Conservation (phyloP, 2,113 vertebrate species). For the Anoplopoma fimbria region DNA sequence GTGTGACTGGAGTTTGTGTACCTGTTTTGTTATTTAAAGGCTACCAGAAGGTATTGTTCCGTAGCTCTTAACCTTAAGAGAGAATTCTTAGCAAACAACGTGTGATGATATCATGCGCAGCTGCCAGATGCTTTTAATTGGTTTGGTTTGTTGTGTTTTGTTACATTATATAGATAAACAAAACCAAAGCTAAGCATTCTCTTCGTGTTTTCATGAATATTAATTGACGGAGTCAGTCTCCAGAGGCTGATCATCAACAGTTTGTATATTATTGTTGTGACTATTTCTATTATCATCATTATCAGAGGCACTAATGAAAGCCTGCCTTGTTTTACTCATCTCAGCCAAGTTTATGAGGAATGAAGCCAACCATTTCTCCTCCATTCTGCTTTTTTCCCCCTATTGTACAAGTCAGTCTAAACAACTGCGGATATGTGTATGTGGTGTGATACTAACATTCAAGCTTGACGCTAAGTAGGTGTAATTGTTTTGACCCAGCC, state of each 20-base stretch:
- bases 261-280: constrained; percentile 2
- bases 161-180: constrained; percentile 2
- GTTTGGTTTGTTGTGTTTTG: not conserved
- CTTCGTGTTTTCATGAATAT: constrained; percentile 13
- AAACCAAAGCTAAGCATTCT: constrained; percentile 3
- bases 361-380: not conserved
- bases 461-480: constrained; percentile 12
- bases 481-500: constrained; percentile 40
- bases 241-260: not conserved
- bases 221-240: not conserved
- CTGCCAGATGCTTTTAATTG: not conserved
- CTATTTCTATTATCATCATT: not conserved
- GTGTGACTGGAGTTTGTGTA: not conserved
- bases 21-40: not conserved
- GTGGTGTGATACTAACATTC: not conserved
- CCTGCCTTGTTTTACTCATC: not conserved
- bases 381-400: not conserved
- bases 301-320: constrained; percentile 2
- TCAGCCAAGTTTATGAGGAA: not conserved
- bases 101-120: not conserved
- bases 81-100: not conserved
- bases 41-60: not conserved
- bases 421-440: constrained; percentile 6
- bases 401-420: constrained; percentile 14
- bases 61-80: not conserved